Conservation (phyloP, 2,797 vertebrate species). For the Gambelia wislizenii region DNA sequence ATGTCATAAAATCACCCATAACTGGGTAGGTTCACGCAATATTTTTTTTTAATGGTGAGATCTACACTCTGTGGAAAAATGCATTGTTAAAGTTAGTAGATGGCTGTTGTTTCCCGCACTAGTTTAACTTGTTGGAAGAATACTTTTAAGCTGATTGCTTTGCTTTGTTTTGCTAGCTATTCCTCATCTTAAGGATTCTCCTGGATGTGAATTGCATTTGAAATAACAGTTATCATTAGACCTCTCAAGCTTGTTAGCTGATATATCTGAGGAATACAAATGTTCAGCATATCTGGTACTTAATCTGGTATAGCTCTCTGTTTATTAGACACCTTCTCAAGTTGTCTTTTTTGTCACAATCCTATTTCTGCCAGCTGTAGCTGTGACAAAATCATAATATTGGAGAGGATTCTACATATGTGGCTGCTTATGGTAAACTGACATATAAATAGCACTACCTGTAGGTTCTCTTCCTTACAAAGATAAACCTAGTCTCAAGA, state of each 20-base stretch:
- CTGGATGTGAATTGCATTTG: background rate
- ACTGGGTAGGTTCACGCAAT: background rate
- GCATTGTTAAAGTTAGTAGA: background rate
- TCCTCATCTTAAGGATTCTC: background rate
- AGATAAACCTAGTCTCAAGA: background rate
- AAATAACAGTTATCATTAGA: background rate
- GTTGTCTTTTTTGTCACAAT: background rate
- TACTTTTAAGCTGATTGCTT: background rate
- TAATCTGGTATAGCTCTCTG: background rate
- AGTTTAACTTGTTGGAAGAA: background rate
- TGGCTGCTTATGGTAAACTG: background rate
- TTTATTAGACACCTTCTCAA: background rate
- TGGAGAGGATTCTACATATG: background rate
- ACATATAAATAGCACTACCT: background rate
- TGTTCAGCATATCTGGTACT: background rate
- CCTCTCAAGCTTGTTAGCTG: background rate
- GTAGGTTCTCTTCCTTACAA: background rate
- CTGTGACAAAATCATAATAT: background rate
- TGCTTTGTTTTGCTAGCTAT: background rate
- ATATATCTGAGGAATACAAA: conserved; percentile 1
- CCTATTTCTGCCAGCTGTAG: background rate
- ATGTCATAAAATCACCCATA: background rate
- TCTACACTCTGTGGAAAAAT: background rate
- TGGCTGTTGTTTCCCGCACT: background rate
- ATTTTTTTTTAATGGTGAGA: background rate